Evolutionary conservation across 2,797 vertebrate genomes (phyloP).

Genomic region (Galagoides demidoff): DNA sequence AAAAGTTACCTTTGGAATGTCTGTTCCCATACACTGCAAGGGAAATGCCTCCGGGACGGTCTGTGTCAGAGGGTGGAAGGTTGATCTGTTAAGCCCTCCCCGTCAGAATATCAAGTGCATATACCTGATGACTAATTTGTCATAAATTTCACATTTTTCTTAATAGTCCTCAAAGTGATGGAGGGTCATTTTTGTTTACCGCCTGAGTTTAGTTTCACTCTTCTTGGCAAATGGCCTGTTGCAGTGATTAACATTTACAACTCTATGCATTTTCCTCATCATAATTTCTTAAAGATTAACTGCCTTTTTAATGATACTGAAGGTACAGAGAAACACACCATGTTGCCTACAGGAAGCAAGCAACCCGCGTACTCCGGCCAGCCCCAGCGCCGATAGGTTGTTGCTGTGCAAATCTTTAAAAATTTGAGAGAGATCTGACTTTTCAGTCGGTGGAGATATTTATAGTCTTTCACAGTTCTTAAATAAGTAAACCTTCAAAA

Average conservation of each 20-base stretch:
- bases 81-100: conserved; percentile 30
- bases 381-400: not conserved
- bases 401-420: conserved; percentile 72
- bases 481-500: conserved; percentile 63
- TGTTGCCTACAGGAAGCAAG: not conserved
- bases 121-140: conserved; percentile 31
- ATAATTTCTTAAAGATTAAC: conserved; percentile 67
- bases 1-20: not conserved
- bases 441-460: not conserved
- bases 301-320: conserved; percentile 32
- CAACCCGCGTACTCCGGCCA: not conserved
- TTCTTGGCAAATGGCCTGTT: not conserved
- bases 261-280: conserved; percentile 40
- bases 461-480: not conserved
- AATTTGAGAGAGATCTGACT: conserved; percentile 31
- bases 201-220: conserved; percentile 30
- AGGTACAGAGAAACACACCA: not conserved
- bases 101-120: not conserved
- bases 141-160: conserved; percentile 49
- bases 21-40: not conserved
- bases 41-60: not conserved
- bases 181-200: conserved; percentile 55
- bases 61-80: conserved; percentile 50
- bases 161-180: conserved; percentile 47
- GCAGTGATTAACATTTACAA: conserved; percentile 56